Evolutionary conservation across 2,113 vertebrate species (phyloP).

Genomic region (Hirundichthys speculiger): DNA sequence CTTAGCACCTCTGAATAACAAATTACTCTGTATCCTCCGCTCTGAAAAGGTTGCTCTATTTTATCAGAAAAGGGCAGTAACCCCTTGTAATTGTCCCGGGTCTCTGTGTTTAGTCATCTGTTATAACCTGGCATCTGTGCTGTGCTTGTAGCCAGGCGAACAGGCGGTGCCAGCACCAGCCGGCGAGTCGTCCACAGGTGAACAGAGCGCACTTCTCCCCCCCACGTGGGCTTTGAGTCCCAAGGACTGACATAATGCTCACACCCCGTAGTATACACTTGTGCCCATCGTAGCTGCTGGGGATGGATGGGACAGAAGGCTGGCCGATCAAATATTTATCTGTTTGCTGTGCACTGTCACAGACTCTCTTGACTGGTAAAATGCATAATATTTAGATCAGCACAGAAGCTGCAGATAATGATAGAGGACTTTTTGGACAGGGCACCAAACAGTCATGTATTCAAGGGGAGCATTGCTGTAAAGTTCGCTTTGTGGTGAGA

Average conservation of each 20-base stretch:
- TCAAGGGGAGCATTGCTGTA: background rate
- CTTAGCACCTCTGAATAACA: slow-evolving; percentile 48
- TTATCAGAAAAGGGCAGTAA: slow-evolving; percentile 62
- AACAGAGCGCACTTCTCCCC: slow-evolving; percentile 39
- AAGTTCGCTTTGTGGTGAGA: background rate
- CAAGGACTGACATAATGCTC: slow-evolving; percentile 43
- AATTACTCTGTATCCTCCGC: slow-evolving; percentile 31
- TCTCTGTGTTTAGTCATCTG: slow-evolving; percentile 77
- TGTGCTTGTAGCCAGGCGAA: slow-evolving; percentile 45
- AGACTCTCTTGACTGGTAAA: slow-evolving; percentile 60
- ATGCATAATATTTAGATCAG: slow-evolving; percentile 55
- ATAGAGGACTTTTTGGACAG: slow-evolving; percentile 28
- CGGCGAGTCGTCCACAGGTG: slow-evolving; percentile 62
- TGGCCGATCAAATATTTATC: slow-evolving; percentile 75
- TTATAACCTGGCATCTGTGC: slow-evolving; percentile 64
- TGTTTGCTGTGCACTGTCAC: slow-evolving; percentile 58
- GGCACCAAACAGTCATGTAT: slow-evolving; percentile 22
- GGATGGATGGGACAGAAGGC: slow-evolving; percentile 43
- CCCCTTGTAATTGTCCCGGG: slow-evolving; percentile 63
- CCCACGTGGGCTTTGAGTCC: slow-evolving; percentile 62
- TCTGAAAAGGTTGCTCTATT: slow-evolving; percentile 50
- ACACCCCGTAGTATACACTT: slow-evolving; percentile 24
- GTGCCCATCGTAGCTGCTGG: slow-evolving; percentile 41
- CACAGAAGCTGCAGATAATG: slow-evolving; percentile 23
- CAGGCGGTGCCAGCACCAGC: slow-evolving; percentile 53